Evolutionary conservation across 1,140 invertebrate genomes (phyloP), one percentile per base, ranked within the genome.

Genomic region (Acromyrmex echinatior): DNA sequence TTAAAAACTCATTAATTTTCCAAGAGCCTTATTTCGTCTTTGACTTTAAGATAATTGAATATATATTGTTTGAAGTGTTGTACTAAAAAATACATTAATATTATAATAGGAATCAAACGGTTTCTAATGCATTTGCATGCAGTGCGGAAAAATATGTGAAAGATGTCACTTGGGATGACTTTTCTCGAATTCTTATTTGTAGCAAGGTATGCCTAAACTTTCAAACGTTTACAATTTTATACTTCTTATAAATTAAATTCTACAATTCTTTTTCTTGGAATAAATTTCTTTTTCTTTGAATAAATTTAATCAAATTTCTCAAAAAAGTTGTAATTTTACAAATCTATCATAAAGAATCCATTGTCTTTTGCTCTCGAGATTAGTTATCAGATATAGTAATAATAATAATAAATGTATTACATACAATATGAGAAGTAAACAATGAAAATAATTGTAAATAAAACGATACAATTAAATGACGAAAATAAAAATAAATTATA

Each of bases 101-200:
- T 77, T 25, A 12, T 12, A 0, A 31, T 21, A 93, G 92, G 87
- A 81, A 79, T 18, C 10, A 82, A 1, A 25, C 51, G 2, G 6
- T 77, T 2, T 49, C 16, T 0, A 65, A 73, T 0, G 35, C 10
- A 0, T 86, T 87, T 28, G 7, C 70, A 9, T 3, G 28, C n/a
- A 45, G 25, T 0, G 12, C 85, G 0, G 66, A 90, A 0, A 79
- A 39, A 0, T 91, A 86, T 14, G 16, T 60, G 0, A 28, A 31
- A 1, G 35, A 82, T 12, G 0, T 92, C 0, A 21, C 49, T n/a
- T 9, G 1, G 1, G 6, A 88, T 25, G 68, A 88, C 2, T 92
- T 87, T 49, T 81, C 78, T 2, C 60, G 73, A 28, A 63, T 92
- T 16, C 70, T 87, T 1, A 91, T 84, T 18, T 81, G 80, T 16